These are phyloP conservation scores for Magallana angulata DNA, from an alignment of 1,140 invertebrate species.

Conservation along the genomic window DNA sequence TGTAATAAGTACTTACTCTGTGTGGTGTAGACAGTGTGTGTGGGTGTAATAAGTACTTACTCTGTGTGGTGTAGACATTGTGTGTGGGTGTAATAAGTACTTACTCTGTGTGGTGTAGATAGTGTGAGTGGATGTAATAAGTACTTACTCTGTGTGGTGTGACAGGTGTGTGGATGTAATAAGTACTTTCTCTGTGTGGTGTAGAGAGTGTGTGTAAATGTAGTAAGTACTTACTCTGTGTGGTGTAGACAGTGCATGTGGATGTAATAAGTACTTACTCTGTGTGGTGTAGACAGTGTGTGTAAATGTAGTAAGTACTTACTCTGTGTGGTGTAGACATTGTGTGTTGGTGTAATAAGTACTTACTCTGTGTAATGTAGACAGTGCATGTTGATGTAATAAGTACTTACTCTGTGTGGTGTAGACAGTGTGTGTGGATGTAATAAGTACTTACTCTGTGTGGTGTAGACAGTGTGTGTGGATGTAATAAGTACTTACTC, in stretches of 20 bases:
- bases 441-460: conserved; percentile 85
- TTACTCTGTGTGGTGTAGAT: no score
- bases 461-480: not conserved
- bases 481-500: conserved; percentile 80
- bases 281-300: not conserved
- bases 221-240: conserved; percentile 85
- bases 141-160: no score
- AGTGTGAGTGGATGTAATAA: no score
- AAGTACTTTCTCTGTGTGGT: conserved; percentile 81
- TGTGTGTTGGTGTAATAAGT: not conserved
- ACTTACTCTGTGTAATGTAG: not conserved
- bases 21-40: not conserved
- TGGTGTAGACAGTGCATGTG: not conserved
- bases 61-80: conserved; percentile 81
- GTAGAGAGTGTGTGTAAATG: conserved; percentile 91
- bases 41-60: not conserved
- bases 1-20: not conserved
- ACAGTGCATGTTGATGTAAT: conserved; percentile 75
- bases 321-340: not conserved
- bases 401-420: conserved; percentile 78
- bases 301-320: not conserved
- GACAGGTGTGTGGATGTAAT: no score
- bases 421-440: conserved; percentile 82
- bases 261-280: conserved; percentile 8
- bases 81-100: no score